A percentile compares a stretch with the other conserved stretches of the same genome.
phyloP scores from a whole-genome alignment of 2,888 invertebrate species.

The Leptopilina myrica region DNA sequence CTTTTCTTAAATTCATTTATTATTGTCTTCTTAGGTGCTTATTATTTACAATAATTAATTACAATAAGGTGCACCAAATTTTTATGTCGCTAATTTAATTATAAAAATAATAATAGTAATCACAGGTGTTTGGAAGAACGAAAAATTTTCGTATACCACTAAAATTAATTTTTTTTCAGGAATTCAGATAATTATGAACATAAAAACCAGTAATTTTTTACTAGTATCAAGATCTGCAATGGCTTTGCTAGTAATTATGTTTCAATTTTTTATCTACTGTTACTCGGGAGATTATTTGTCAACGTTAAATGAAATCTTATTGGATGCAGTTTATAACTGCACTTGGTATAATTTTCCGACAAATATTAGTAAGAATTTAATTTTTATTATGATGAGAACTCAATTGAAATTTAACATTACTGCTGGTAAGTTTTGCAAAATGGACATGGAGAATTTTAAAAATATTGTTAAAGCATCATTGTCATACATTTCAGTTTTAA shows the following conservation, averaged over 20 bases:
- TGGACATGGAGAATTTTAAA: slow-evolving; percentile 52
- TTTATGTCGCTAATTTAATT: too few species aligned
- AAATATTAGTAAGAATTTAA: slow-evolving; percentile 43
- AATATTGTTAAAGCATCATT: slow-evolving; percentile 50
- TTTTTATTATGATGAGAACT: slow-evolving; percentile 49
- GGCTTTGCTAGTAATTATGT: slow-evolving; percentile 40
- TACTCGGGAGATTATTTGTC: slow-evolving; percentile 51
- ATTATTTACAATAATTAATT: background rate
- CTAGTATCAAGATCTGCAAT: slow-evolving; percentile 41
- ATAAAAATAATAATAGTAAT: too few species aligned
- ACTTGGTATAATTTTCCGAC: slow-evolving; percentile 48
- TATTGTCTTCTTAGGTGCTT: slow-evolving; percentile 19
- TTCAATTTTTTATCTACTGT: slow-evolving; percentile 51
- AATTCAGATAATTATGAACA: slow-evolving; percentile 50
- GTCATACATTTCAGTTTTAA: slow-evolving; percentile 50
- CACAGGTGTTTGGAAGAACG: too few species aligned
- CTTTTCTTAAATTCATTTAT: slow-evolving; percentile 5
- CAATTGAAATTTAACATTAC: slow-evolving; percentile 31
- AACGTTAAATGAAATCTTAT: slow-evolving; percentile 44
- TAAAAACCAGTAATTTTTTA: slow-evolving; percentile 37
- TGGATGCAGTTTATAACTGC: slow-evolving; percentile 44
- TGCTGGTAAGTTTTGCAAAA: slow-evolving; percentile 51
- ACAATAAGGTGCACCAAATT: too few species aligned
- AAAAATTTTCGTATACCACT: too few species aligned
- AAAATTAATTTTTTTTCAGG: slow-evolving; percentile 39